Evolutionary conservation across 2,888 invertebrate species (phyloP).

Genomic region (Catocala nupta): DNA sequence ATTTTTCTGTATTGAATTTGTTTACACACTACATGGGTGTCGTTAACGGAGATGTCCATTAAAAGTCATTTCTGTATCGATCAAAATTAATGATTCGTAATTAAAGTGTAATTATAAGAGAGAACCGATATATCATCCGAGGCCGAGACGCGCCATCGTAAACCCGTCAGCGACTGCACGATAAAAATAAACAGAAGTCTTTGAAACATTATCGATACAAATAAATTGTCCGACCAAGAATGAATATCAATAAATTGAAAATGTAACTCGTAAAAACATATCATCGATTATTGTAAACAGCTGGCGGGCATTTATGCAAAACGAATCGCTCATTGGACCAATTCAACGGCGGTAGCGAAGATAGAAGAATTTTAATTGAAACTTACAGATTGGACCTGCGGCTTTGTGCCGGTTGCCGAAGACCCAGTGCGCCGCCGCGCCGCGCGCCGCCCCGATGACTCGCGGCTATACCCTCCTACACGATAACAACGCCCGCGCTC

Average conservation of each 20-base stretch:
- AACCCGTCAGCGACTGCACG: slow-evolving; percentile 67
- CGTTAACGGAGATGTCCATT: slow-evolving; percentile 37
- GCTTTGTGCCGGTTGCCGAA: slow-evolving; percentile 29
- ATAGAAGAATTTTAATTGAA: slow-evolving; percentile 72
- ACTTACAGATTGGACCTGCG: slow-evolving; percentile 59
- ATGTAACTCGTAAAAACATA: slow-evolving; percentile 84
- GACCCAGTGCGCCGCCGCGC: slow-evolving; percentile 21
- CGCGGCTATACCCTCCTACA: slow-evolving; percentile 25
- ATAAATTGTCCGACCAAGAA: slow-evolving; percentile 82
- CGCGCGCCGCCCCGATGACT: slow-evolving; percentile 25
- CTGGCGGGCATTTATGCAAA: slow-evolving; percentile 85
- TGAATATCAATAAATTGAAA: slow-evolving; percentile 85
- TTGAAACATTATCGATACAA: slow-evolving; percentile 80
- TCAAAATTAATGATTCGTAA: slow-evolving; percentile 55
- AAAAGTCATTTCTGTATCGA: slow-evolving; percentile 46
- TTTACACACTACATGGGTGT: slow-evolving; percentile 45
- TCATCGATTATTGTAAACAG: slow-evolving; percentile 86
- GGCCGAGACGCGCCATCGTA: slow-evolving; percentile 62
- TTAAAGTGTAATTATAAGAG: slow-evolving; percentile 65
- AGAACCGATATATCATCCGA: slow-evolving; percentile 61
- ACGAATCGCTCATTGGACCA: slow-evolving; percentile 77
- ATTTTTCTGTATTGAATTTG: slow-evolving; percentile 53
- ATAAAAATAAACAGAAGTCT: slow-evolving; percentile 82
- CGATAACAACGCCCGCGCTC: slow-evolving; percentile 17
- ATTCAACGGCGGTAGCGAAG: slow-evolving; percentile 82